Conservation (phyloP, 2,797 vertebrate species). For the Anabas testudineus region DNA sequence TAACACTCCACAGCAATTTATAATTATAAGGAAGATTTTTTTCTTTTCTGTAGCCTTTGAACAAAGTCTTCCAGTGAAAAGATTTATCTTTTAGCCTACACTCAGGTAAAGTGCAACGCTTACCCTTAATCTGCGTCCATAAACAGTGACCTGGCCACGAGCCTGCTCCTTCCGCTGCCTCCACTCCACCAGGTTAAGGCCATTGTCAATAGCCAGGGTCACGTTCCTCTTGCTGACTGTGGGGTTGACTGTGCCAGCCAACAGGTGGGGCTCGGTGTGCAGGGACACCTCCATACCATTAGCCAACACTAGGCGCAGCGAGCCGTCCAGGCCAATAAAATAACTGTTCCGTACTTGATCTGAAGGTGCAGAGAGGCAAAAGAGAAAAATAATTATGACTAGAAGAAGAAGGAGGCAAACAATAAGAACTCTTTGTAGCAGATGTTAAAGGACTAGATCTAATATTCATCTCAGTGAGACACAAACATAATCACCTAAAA, state of each 20-base stretch:
- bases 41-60: neutral
- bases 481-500: conserved; percentile 70
- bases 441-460: conserved; percentile 60
- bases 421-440: conserved; percentile 40
- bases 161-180: conserved; percentile 97
- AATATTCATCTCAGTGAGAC: conserved; percentile 64
- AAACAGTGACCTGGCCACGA: conserved; percentile 95
- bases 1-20: neutral
- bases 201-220: conserved; percentile 96
- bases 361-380: conserved; percentile 61
- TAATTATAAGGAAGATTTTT: no score
- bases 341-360: conserved; percentile 99
- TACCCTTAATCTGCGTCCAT: conserved; percentile 95
- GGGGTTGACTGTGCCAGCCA: conserved; percentile 96
- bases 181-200: conserved; percentile 98
- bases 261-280: conserved; percentile 96
- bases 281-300: conserved; percentile 99
- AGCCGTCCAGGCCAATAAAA: conserved; percentile 95
- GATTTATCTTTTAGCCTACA: neutral
- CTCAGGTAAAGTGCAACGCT: conserved; percentile 57
- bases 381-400: conserved; percentile 22
- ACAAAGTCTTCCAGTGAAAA: neutral
- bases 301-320: conserved; percentile 92
- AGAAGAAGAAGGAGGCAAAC: conserved; percentile 34
- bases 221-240: conserved; percentile 97